Conservation (phyloP, 2,888 invertebrate genomes). For the Drosophila prostipennis region DNA sequence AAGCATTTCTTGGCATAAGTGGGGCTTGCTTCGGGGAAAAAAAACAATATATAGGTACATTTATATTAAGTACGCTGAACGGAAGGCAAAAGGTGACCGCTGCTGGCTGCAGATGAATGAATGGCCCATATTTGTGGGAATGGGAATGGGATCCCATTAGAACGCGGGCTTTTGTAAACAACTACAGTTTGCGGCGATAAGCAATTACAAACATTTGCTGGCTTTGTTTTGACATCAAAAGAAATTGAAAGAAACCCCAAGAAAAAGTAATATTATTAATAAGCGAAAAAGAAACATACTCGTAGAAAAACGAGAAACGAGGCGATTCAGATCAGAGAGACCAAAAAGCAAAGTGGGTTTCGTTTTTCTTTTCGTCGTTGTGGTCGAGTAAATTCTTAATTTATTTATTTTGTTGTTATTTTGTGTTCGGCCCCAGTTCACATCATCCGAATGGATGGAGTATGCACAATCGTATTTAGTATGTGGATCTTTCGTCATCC, state of each 20-base stretch:
- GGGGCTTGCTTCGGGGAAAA: constrained; percentile 33
- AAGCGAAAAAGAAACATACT: constrained; percentile 13
- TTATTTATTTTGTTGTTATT: constrained; percentile 65
- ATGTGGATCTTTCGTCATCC: constrained; percentile 13
- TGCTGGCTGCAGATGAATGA: constrained; percentile 7
- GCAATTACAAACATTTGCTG: constrained; percentile 67
- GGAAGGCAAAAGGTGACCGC: constrained; percentile 30
- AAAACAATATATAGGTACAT: background rate
- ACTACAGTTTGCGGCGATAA: constrained; percentile 55
- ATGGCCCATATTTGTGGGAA: constrained; percentile 16
- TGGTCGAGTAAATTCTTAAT: constrained; percentile 70
- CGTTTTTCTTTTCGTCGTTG: constrained; percentile 57
- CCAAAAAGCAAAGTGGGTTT: constrained; percentile 50
- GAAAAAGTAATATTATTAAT: constrained; percentile 36
- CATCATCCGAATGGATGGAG: constrained; percentile 8
- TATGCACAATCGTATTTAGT: background rate
- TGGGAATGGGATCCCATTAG: background rate
- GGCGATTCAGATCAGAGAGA: constrained; percentile 11
- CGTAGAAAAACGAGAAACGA: background rate
- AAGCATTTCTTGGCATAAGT: constrained; percentile 34
- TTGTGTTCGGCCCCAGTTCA: constrained; percentile 3
- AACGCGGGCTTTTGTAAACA: constrained; percentile 22
- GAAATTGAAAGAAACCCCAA: constrained; percentile 60
- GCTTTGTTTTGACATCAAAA: constrained; percentile 67
- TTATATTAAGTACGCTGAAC: background rate